Evolutionary conservation across 1,140 invertebrate species (phyloP).

Genomic region (Polyergus mexicanus): DNA sequence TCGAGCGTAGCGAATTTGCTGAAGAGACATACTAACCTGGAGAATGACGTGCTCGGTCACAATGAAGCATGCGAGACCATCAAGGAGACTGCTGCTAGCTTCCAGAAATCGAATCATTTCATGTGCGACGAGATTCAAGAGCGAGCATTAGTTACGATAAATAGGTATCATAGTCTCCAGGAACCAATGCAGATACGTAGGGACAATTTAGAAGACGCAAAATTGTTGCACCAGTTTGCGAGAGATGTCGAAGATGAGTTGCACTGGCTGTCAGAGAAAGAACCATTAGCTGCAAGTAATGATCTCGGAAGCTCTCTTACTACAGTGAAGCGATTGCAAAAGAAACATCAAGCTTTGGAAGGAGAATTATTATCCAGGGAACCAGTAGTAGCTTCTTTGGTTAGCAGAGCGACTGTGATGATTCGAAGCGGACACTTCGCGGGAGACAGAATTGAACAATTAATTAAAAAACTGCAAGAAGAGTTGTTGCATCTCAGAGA

Average conservation of each 20-base stretch:
- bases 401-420: slow-evolving; percentile 92
- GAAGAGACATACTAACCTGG: slow-evolving; percentile 94
- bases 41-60: slow-evolving; percentile 93
- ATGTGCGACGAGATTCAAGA: slow-evolving; percentile 94
- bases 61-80: slow-evolving; percentile 92
- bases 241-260: slow-evolving; percentile 95
- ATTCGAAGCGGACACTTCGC: slow-evolving; percentile 95
- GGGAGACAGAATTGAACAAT: slow-evolving; percentile 89
- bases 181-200: slow-evolving; percentile 96
- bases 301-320: slow-evolving; percentile 93
- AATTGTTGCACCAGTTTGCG: slow-evolving; percentile 94
- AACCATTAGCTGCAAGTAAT: slow-evolving; percentile 92
- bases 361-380: slow-evolving; percentile 94
- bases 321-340: slow-evolving; percentile 98
- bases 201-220: slow-evolving; percentile 96
- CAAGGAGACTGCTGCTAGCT: slow-evolving; percentile 91
- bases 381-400: slow-evolving; percentile 91
- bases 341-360: slow-evolving; percentile 96
- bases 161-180: slow-evolving; percentile 93
- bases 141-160: slow-evolving; percentile 90
- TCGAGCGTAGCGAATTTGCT: slow-evolving; percentile 94
- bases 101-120: slow-evolving; percentile 93
- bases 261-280: slow-evolving; percentile 95
- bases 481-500: slow-evolving; percentile 90
- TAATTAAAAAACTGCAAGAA: slow-evolving; percentile 89